Evolutionary conservation across 2,888 invertebrate genomes (phyloP), one percentile per base, ranked within the genome.

Genomic region (Leptinotarsa rubiginosa): DNA sequence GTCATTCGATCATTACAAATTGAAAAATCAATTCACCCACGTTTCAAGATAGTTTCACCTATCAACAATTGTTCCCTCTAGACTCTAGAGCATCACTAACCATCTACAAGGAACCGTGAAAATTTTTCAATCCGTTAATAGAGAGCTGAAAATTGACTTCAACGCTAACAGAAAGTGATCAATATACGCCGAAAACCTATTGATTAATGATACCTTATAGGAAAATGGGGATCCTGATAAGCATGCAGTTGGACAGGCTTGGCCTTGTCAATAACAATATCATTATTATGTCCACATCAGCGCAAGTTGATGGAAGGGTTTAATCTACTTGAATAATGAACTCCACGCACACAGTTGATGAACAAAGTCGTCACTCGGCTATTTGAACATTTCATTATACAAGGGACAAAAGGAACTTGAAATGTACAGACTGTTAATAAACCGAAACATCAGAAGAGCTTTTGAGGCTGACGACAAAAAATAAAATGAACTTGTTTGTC

Each of bases 291-390:
- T 41, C 25, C n/a, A 13, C 41, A 62, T 62, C 62, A 62, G 16
- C 16, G 41, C 62, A 62, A 31, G 41, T 62, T 41, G 22, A 56
- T 56, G 62, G 31, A 62, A 62, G 62, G 31, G 62, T 15, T 62
- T 18, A 41, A 62, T 62, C 41, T 62, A 41, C 62, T 56, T 56
- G 56, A 56, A 56, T 22, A 22, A 56, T 62, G 62, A 62, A 41
- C 41, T 31, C 16, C 62, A 22, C 22, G 3, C 20, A 56, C 15
- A 22, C 12, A 22, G 15, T 25, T 56, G 22, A 15, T 25, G 56
- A 56, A 56, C 3, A 20, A 22, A 56, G 22, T 22, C 13, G 56
- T 56, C 56, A 20, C 20, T 56, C 13, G 56, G 22, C 56, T 56
- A 56, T 12, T 52, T 18, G 3, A 52, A 52, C 3, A 18, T 52